phyloP scores from a whole-genome alignment of 2,797 vertebrate species.

The Sebastes melanostomus region DNA sequence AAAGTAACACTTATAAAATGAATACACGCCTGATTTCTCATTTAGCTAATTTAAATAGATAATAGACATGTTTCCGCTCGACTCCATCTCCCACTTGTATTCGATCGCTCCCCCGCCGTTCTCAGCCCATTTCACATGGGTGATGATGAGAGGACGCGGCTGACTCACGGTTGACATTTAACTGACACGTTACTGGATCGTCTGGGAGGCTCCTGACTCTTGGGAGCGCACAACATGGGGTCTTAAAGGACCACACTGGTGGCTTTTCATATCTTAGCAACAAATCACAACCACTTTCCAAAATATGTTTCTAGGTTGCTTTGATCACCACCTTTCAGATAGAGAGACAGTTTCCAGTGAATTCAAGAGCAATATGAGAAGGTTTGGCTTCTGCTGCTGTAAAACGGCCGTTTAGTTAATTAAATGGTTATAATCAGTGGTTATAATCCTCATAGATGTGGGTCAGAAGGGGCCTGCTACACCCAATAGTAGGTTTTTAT shows the following conservation, averaged over 20 bases:
- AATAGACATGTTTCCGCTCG: background rate
- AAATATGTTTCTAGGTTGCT: background rate
- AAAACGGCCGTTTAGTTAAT: no score
- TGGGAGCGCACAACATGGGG: background rate
- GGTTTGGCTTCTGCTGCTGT: background rate
- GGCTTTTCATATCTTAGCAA: background rate
- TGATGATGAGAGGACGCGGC: background rate
- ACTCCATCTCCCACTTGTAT: background rate
- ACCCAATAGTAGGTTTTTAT: no score
- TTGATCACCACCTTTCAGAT: background rate
- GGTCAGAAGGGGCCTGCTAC: no score
- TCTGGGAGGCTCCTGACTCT: conserved; percentile 3
- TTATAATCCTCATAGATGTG: no score
- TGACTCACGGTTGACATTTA: conserved; percentile 62
- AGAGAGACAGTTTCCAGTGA: background rate
- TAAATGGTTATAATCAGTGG: no score
- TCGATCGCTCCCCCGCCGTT: background rate
- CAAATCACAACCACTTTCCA: background rate
- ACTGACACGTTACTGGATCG: conserved; percentile 26
- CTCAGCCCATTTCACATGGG: background rate
- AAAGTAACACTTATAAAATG: background rate
- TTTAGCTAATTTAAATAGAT: background rate
- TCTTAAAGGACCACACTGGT: background rate
- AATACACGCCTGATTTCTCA: background rate
- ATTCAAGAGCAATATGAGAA: background rate